Conservation (phyloP, 2,888 invertebrate genomes). For the Ormyrus rosae region DNA sequence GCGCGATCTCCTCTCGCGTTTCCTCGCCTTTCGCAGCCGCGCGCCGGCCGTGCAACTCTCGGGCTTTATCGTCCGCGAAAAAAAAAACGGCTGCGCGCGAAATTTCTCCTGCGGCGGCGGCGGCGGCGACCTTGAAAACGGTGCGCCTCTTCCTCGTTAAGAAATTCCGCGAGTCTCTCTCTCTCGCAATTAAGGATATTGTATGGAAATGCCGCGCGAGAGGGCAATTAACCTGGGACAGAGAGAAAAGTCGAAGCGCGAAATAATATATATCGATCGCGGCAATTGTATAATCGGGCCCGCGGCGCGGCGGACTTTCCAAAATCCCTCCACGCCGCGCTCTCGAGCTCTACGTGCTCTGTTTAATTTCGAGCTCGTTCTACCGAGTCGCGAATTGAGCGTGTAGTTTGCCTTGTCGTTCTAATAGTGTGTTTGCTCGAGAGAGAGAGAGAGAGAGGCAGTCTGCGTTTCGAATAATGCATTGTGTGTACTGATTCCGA, state of each 20-base stretch:
- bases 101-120: slow-evolving; percentile 28
- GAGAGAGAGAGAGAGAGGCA: no score
- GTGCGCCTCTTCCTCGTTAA: slow-evolving; percentile 37
- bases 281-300: slow-evolving; percentile 17
- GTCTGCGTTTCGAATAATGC: no score
- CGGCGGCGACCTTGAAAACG: slow-evolving; percentile 22
- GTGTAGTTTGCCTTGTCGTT: not conserved
- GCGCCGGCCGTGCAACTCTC: no score
- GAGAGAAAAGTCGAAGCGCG: no score
- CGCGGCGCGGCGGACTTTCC: slow-evolving; percentile 21
- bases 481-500: no score
- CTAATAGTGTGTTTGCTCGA: not conserved
- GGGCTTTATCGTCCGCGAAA: slow-evolving; percentile 6
- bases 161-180: slow-evolving; percentile 9
- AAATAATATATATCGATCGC: slow-evolving; percentile 1
- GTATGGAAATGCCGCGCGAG: slow-evolving; percentile 30
- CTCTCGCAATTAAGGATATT: slow-evolving; percentile 44
- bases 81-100: slow-evolving; percentile 5
- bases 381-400: slow-evolving; percentile 12
- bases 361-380: slow-evolving; percentile 28
- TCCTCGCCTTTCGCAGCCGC: no score
- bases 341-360: slow-evolving; percentile 30
- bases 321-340: slow-evolving; percentile 22
- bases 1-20: no score
- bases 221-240: no score